Percentiles rank a stretch among this genome's conserved stretches.
Evolutionary conservation across 2,797 vertebrate species (phyloP).

Genomic region (Amazona ochrocephala): DNA sequence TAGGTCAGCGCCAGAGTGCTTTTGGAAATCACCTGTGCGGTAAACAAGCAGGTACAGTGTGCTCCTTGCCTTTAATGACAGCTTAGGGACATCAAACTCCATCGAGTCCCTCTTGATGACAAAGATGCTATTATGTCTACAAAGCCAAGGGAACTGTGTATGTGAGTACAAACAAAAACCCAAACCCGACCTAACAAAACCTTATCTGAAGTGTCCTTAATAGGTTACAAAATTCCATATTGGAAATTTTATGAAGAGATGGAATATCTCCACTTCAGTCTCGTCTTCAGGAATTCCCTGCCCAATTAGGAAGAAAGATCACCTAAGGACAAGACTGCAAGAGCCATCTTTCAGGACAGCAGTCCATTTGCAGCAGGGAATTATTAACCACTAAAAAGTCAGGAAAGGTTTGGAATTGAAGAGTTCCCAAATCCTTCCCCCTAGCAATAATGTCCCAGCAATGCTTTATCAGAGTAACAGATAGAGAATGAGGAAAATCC

Average conservation of each 20-base stretch:
- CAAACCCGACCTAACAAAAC: neutral
- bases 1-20: slow-evolving; percentile 45
- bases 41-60: neutral
- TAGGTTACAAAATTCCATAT: neutral
- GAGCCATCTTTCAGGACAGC: neutral
- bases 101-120: neutral
- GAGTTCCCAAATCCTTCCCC: neutral
- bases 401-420: neutral
- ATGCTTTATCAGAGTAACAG: neutral
- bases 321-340: neutral
- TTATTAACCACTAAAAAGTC: neutral
- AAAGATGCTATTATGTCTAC: neutral
- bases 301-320: neutral
- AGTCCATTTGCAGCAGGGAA: neutral
- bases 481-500: slow-evolving; percentile 9
- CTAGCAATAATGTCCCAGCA: neutral
- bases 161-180: neutral
- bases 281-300: neutral
- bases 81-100: neutral
- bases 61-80: slow-evolving; percentile 2
- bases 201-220: neutral
- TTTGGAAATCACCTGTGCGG: slow-evolving; percentile 32
- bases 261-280: neutral
- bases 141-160: neutral
- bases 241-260: neutral